Evolutionary conservation across 2,797 vertebrate species (phyloP), one percentile per base, ranked within the genome.

Genomic region (Silurus lanzhouensis): DNA sequence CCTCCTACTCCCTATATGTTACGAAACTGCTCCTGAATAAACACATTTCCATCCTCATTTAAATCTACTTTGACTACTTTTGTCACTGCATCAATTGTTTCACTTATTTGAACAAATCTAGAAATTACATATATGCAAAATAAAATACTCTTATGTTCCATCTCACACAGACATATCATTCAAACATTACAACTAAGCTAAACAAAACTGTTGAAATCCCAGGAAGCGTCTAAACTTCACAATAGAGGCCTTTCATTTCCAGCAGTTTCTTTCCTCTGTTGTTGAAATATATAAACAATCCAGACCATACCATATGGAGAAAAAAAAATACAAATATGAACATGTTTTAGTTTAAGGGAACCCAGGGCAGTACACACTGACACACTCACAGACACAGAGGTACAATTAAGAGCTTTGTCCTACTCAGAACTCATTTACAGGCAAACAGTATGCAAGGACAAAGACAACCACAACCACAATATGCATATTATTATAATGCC

Each of bases 341-440:
- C 64, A 80, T 83, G 20, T 61, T 38, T 61, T 78, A 44, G 75
- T 77, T 27, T 13, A 60, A 31, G 31, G 3, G 46, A 61, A 82
- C 85, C 88, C 86, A 85, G 76, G 89, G 83, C 89, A 90, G 79
- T 15, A 15, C 2, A 52, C 22, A 15, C 72, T 7, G 12, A 31
- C 90, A 91, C 83, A 87, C 77, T 83, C 87, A 75, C 66, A 76
- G 60, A 81, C 77, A 84, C 76, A 83, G 25, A 68, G 22, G n/a
- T 77, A 10, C 44, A 38, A 77, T 68, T 77, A 83, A 17, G 48
- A 15, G 55, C 72, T 75, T 68, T 84, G 75, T 22, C 55, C 6
- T 61, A 38, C 38, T 48, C 52, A 70, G 22, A 84, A 14, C 74
- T 84, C 74, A 77, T 87, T 88, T 84, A 86, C 72, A 76, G 52